phyloP scores from a whole-genome alignment of 1,140 invertebrate species.

The Drosophila burlai region DNA sequence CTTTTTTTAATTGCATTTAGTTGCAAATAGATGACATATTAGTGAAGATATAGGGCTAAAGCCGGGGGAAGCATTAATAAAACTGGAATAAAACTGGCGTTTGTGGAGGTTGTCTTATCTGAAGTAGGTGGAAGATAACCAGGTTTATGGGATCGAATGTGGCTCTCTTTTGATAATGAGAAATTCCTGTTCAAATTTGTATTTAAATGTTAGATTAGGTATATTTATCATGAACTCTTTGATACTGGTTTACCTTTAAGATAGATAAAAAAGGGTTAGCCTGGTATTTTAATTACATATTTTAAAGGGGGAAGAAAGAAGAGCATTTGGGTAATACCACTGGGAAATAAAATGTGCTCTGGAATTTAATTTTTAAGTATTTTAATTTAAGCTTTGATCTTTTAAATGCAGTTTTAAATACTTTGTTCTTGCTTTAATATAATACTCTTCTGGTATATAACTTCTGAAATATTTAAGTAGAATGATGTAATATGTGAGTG shows the following conservation, averaged over 20 bases:
- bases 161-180: conserved; percentile 30
- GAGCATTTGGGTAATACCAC: background rate
- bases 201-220: conserved; percentile 37
- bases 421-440: no score
- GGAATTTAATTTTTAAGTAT: background rate
- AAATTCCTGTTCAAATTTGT: conserved; percentile 49
- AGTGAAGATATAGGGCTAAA: conserved; percentile 46
- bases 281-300: conserved; percentile 6
- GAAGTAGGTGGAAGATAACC: conserved; percentile 35
- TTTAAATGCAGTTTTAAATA: background rate
- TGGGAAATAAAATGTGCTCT: background rate
- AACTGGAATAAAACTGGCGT: conserved; percentile 1
- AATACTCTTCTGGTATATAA: no score
- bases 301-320: background rate
- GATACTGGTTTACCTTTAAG: conserved; percentile 6
- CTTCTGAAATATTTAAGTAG: background rate
- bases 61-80: conserved; percentile 17
- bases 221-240: conserved; percentile 20
- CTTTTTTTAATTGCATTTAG: conserved; percentile 73
- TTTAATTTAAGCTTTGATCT: background rate
- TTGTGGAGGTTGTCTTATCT: conserved; percentile 23
- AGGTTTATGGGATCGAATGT: conserved; percentile 26
- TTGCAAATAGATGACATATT: conserved; percentile 82
- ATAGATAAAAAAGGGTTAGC: conserved; percentile 32
- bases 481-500: conserved; percentile 1